Percentiles rank a stretch among this genome's conserved stretches.
Evolutionary conservation across 2,888 invertebrate species (phyloP).

Genomic region (Hetaerina titia): DNA sequence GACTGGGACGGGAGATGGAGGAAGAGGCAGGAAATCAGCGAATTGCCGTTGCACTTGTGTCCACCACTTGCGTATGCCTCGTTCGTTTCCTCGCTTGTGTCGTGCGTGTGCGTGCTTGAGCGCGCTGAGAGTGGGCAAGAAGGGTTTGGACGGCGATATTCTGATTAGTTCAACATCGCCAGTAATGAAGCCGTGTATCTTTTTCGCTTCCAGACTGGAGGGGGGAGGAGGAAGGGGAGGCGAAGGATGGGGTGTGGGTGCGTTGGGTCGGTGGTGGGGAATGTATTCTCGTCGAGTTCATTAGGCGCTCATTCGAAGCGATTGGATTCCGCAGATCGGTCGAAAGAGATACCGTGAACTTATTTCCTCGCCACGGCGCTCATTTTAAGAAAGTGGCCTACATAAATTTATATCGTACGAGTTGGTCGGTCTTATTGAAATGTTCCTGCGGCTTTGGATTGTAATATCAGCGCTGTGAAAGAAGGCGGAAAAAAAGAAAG

Average conservation of each 20-base stretch:
- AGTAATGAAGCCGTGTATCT: conserved; percentile 21
- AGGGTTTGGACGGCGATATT: background rate
- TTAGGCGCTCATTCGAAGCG: conserved; percentile 31
- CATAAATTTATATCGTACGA: background rate
- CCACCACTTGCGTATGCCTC: background rate
- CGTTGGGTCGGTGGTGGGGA: background rate
- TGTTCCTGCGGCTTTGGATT: background rate
- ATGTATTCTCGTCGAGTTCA: conserved; percentile 13
- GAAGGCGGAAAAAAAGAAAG: background rate
- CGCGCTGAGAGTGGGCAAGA: background rate
- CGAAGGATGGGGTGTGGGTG: no score
- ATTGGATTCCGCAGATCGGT: conserved; percentile 27
- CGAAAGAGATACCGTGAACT: conserved; percentile 1
- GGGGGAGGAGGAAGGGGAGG: no score
- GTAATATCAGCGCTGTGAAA: background rate
- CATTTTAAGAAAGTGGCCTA: conserved; percentile 1
- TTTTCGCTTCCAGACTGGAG: background rate
- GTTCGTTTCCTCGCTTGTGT: background rate
- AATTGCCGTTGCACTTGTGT: background rate
- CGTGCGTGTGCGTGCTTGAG: no score
- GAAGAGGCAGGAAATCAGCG: background rate
- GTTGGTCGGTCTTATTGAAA: background rate
- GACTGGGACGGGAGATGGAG: background rate
- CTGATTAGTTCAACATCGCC: conserved; percentile 20
- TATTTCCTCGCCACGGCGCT: background rate